phyloP scores from a whole-genome alignment of 1,140 invertebrate genomes.

The Drepana arcuata region DNA sequence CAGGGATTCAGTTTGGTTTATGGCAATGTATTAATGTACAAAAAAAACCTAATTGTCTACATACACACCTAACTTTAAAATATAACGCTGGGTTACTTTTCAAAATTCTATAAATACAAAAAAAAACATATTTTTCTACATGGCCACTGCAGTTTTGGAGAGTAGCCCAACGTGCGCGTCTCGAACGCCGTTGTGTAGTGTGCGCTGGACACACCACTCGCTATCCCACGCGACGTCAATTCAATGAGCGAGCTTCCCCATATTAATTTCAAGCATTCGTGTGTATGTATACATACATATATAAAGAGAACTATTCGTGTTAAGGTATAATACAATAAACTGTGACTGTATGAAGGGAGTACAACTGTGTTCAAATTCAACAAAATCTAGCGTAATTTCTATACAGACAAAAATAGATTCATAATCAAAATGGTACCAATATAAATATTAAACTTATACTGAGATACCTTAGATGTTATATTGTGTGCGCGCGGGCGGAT shows the following conservation, averaged over 20 bases:
- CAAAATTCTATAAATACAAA: conserved; percentile 19
- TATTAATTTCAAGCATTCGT: conserved; percentile 39
- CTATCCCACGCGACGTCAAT: conserved; percentile 55
- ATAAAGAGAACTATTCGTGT: conserved; percentile 55
- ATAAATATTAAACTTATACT: conserved; percentile 69
- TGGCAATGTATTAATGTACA: no score
- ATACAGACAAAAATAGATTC: conserved; percentile 73
- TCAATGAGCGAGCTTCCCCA: conserved; percentile 46
- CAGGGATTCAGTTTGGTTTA: no score
- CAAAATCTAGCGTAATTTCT: conserved; percentile 74
- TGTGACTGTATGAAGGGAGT: conserved; percentile 43
- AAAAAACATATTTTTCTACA: conserved; percentile 29
- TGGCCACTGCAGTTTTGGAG: conserved; percentile 13
- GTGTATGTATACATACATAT: conserved; percentile 56
- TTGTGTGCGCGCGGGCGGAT: conserved; percentile 53
- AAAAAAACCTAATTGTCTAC: no score
- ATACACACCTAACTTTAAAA: no score
- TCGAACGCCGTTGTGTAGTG: no score
- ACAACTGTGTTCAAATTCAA: conserved; percentile 42
- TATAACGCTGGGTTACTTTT: conserved; percentile 13
- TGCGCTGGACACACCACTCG: conserved; percentile 33
- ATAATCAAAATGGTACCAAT: conserved; percentile 79
- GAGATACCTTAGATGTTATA: conserved; percentile 66
- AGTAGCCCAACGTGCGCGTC: conserved; percentile 13
- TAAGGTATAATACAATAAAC: conserved; percentile 56